Conservation (phyloP, 1,140 invertebrate genomes). For the Nilaparvata lugens region DNA sequence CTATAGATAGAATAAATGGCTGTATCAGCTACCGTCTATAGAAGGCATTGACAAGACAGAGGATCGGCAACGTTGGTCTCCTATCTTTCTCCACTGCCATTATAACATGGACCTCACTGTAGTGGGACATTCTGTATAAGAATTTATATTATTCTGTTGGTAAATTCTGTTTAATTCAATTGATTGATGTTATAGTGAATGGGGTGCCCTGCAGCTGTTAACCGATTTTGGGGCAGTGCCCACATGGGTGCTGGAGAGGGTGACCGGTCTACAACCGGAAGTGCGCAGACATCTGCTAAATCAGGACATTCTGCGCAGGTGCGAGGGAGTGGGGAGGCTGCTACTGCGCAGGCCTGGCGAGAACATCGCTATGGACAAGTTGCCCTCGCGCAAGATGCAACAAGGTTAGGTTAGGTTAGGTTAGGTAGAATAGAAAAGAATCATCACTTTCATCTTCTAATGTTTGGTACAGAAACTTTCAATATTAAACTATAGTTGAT, state of each 20-base stretch:
- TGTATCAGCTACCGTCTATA: too few species aligned
- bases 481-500: too few species aligned
- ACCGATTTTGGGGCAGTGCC: constrained; percentile 64
- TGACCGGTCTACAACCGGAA: constrained; percentile 40
- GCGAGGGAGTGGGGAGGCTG: constrained; percentile 68
- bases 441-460: not conserved
- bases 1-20: constrained; percentile 49
- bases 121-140: constrained; percentile 50
- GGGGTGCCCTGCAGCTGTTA: constrained; percentile 55
- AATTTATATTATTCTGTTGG: too few species aligned
- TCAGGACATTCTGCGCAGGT: constrained; percentile 52
- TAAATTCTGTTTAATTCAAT: constrained; percentile 75
- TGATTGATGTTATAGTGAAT: constrained; percentile 57
- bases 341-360: constrained; percentile 65
- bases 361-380: constrained; percentile 48
- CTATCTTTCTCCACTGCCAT: too few species aligned
- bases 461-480: not conserved
- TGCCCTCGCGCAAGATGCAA: constrained; percentile 4
- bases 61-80: too few species aligned
- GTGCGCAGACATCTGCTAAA: constrained; percentile 56
- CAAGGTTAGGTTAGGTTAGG: too few species aligned
- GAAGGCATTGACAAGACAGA: too few species aligned
- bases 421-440: too few species aligned
- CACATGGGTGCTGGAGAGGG: constrained; percentile 53
- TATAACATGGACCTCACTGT: too few species aligned